phyloP scores from a whole-genome alignment of 2,797 vertebrate genomes.

The Characodon lateralis region DNA sequence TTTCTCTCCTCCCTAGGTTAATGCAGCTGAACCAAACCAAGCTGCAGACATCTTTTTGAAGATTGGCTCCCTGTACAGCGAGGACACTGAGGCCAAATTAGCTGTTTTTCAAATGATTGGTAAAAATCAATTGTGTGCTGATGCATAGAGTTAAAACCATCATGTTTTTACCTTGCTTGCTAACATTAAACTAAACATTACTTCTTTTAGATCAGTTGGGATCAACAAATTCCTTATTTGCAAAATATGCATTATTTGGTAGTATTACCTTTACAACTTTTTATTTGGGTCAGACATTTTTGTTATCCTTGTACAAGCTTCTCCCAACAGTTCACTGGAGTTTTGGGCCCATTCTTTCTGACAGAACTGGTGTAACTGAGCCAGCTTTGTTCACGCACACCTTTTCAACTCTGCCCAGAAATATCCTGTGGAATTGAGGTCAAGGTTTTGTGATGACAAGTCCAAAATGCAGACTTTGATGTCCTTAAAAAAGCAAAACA shows the following conservation, averaged over 20 bases:
- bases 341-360: background rate
- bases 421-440: too few species aligned
- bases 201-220: background rate
- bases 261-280: too few species aligned
- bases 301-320: background rate
- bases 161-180: background rate
- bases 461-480: too few species aligned
- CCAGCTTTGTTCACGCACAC: too few species aligned
- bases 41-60: constrained; percentile 88
- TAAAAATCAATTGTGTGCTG: constrained; percentile 34
- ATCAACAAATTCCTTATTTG: background rate
- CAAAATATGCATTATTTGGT: background rate
- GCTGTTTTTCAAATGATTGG: constrained; percentile 75
- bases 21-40: constrained; percentile 84
- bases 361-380: too few species aligned
- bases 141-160: background rate
- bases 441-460: too few species aligned
- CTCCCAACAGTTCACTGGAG: background rate
- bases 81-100: constrained; percentile 82
- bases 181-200: background rate
- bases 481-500: too few species aligned
- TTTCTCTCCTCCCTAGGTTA: constrained; percentile 76
- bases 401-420: too few species aligned
- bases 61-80: constrained; percentile 88
- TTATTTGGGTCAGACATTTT: background rate